Conservation (phyloP, 2,113 vertebrate genomes). For the Hippocampus mohnikei region DNA sequence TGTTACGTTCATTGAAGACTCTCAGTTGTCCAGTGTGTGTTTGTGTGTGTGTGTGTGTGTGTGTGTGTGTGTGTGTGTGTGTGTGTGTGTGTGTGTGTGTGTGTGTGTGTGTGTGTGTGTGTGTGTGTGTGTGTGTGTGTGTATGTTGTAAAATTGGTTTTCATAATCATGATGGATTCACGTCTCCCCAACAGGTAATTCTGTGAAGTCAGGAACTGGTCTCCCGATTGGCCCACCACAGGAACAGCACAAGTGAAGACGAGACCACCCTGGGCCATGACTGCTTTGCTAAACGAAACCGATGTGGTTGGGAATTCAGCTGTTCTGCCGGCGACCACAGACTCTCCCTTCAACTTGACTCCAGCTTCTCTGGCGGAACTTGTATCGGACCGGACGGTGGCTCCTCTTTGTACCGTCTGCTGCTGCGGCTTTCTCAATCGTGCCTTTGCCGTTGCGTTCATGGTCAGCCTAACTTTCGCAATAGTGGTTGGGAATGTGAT, state of each 20-base stretch:
- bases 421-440: conserved; percentile 72
- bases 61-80: too few relatives aligned
- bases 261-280: conserved; percentile 43
- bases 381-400: conserved; percentile 28
- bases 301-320: conserved; percentile 39
- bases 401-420: conserved; percentile 66
- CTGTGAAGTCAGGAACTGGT: conserved; percentile 33
- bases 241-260: conserved; percentile 12
- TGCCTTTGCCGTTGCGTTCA: conserved; percentile 70
- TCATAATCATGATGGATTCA: neutral
- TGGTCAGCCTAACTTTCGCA: conserved; percentile 74
- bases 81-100: too few relatives aligned
- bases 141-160: too few relatives aligned
- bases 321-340: conserved; percentile 33
- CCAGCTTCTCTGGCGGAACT: conserved; percentile 18
- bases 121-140: too few relatives aligned
- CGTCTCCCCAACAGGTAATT: conserved; percentile 26
- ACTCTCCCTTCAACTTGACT: conserved; percentile 55
- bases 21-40: too few relatives aligned
- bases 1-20: too few relatives aligned
- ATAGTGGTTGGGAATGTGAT: conserved; percentile 77
- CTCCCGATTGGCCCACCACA: conserved; percentile 29
- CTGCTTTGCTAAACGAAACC: conserved; percentile 48
- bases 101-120: too few relatives aligned
- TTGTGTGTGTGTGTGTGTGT: too few relatives aligned